phyloP scores from a whole-genome alignment of 1,140 invertebrate species.

The Adoxophyes honmai region DNA sequence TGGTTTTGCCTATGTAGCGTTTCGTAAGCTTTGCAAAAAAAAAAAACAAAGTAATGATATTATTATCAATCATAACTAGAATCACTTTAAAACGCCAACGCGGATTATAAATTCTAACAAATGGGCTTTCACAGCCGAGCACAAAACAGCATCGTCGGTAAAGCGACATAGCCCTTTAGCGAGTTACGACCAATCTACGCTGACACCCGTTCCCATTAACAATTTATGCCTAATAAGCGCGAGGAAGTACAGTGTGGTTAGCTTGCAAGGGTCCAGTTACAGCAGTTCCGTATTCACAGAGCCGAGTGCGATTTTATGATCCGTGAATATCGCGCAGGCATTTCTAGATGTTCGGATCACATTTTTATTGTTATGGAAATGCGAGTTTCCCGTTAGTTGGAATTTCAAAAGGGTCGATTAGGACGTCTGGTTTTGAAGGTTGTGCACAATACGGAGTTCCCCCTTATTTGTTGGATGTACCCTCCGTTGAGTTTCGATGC shows the following conservation, averaged over 20 bases:
- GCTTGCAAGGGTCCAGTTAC: constrained; percentile 52
- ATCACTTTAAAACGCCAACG: constrained; percentile 9
- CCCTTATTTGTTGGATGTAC: constrained; percentile 61
- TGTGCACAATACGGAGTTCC: constrained; percentile 58
- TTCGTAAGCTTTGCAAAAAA: too few relatives aligned
- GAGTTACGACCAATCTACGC: constrained; percentile 52
- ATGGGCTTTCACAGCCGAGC: constrained; percentile 19
- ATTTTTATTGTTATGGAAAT: constrained; percentile 78
- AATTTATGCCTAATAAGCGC: constrained; percentile 22
- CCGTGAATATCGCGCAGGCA: constrained; percentile 74
- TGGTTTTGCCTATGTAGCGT: too few relatives aligned
- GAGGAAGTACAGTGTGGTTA: constrained; percentile 2
- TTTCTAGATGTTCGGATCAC: constrained; percentile 74
- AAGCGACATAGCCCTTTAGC: constrained; percentile 40
- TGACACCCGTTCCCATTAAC: constrained; percentile 34
- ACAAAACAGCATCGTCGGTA: constrained; percentile 50
- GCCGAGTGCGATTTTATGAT: constrained; percentile 70
- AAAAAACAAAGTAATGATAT: too few relatives aligned
- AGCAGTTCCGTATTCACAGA: constrained; percentile 49
- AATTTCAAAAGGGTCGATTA: constrained; percentile 75
- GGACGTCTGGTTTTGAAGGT: constrained; percentile 73
- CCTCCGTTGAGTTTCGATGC: constrained; percentile 38
- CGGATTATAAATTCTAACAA: constrained; percentile 6
- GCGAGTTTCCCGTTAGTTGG: constrained; percentile 72
- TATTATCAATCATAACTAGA: too few relatives aligned